Percentiles rank a stretch among this genome's conserved stretches.
Conservation (phyloP, 2,797 vertebrate genomes). For the Fratercula arctica region DNA sequence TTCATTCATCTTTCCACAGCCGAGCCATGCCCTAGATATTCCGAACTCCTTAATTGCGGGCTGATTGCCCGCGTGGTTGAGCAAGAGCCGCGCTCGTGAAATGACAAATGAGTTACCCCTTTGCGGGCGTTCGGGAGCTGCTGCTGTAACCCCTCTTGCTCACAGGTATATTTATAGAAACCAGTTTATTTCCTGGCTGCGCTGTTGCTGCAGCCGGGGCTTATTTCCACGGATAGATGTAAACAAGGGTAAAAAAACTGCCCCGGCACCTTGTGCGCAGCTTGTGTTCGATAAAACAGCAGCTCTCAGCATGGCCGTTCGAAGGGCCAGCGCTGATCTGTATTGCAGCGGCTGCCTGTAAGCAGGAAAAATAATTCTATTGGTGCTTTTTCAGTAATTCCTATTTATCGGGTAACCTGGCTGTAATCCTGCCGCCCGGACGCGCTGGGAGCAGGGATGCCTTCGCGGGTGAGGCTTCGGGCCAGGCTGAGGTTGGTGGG, state of each 20-base stretch:
- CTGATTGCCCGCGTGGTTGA: neutral
- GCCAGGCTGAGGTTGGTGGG: neutral
- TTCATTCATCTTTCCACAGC: neutral
- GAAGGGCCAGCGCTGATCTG: accelerated
- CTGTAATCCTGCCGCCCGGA: neutral
- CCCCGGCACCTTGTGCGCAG: accelerated
- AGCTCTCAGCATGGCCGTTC: accelerated
- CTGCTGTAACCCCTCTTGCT: neutral
- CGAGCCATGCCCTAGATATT: neutral
- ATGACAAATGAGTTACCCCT: neutral
- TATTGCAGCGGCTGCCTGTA: accelerated
- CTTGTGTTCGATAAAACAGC: accelerated
- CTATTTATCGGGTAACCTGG: neutral
- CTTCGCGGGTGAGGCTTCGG: neutral
- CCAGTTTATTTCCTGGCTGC: neutral
- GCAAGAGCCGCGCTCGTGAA: neutral
- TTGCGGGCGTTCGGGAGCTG: neutral
- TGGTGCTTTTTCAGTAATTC: neutral
- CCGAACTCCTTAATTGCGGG: neutral
- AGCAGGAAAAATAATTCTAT: neutral
- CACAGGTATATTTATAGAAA: constrained; percentile 17
- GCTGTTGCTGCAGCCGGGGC: neutral
- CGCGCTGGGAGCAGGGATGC: accelerated
- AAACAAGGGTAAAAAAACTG: neutral
- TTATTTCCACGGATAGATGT: neutral